Percentiles rank a stretch among this genome's conserved stretches.
These are phyloP conservation scores for Sebastiscus albofasciatus DNA, from an alignment of 2,797 vertebrate species.

Conservation along the genomic window DNA sequence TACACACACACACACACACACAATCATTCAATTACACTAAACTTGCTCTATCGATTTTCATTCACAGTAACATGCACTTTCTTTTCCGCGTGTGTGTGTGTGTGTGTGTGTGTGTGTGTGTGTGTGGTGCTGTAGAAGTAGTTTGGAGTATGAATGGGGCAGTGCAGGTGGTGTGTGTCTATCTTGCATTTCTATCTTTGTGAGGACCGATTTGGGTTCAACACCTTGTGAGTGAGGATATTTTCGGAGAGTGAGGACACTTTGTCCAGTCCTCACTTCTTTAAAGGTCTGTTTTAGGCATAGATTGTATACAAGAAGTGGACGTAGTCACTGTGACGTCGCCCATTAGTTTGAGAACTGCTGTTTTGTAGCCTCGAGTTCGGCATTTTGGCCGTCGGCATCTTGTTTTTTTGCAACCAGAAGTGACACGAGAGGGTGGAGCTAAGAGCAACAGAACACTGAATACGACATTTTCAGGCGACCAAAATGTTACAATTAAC, in stretches of 20 bases:
- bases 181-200: not conserved
- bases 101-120: conserved; percentile 12
- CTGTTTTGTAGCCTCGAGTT: no score
- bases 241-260: not conserved
- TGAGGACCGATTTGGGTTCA: conserved; percentile 16
- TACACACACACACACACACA: conserved; percentile 20
- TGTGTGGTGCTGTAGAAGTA: conserved; percentile 1
- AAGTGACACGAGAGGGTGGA: no score
- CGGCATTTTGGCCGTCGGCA: no score
- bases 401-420: no score
- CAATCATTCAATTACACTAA: conserved; percentile 69
- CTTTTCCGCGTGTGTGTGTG: conserved; percentile 9
- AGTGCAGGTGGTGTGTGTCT: conserved; percentile 17
- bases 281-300: not conserved
- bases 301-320: accelerated
- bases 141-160: conserved; percentile 20
- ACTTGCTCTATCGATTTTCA: conserved; percentile 67
- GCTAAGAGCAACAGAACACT: no score
- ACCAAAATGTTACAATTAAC: no score
- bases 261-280: not conserved
- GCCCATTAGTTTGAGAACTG: accelerated
- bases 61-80: conserved; percentile 44
- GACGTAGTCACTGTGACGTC: no score
- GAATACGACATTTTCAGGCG: accelerated
- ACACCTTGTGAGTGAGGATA: not conserved